Conservation (phyloP, 2,888 invertebrate genomes). For the Amblyjoppa proteus region DNA sequence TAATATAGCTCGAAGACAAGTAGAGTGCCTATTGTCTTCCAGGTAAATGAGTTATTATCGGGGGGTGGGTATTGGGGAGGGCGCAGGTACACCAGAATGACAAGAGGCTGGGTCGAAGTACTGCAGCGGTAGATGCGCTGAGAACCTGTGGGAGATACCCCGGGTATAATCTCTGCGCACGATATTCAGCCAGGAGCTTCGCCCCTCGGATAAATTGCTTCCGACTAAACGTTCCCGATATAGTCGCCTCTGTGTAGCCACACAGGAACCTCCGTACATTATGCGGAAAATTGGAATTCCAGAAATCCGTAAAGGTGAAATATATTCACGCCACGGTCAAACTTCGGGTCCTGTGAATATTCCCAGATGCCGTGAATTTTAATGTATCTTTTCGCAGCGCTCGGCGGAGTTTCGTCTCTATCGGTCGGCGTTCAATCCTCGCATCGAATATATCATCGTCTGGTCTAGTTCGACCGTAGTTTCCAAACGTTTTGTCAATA, state of each 20-base stretch:
- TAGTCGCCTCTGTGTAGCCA: neutral
- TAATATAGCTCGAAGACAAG: conserved; percentile 37
- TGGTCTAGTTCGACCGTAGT: conserved; percentile 3
- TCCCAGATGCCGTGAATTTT: conserved; percentile 37
- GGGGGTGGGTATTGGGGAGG: neutral
- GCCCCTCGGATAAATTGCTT: conserved; percentile 54
- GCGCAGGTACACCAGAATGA: conserved; percentile 18
- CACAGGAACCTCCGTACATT: neutral
- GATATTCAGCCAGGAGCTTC: conserved; percentile 41
- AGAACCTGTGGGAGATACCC: conserved; percentile 7
- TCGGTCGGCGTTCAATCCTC: neutral
- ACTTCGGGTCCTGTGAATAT: conserved; percentile 34
- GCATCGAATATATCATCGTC: conserved; percentile 18
- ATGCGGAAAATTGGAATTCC: conserved; percentile 22
- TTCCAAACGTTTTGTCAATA: conserved; percentile 54
- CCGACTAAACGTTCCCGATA: conserved; percentile 50
- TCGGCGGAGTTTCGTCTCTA: neutral
- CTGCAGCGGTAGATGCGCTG: conserved; percentile 20
- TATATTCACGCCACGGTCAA: conserved; percentile 42
- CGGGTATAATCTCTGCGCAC: conserved; percentile 19
- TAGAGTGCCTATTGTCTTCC: conserved; percentile 47
- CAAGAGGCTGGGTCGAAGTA: conserved; percentile 20
- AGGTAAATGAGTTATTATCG: conserved; percentile 57
- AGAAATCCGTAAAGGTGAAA: conserved; percentile 29
- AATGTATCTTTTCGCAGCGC: conserved; percentile 29